Evolutionary conservation across 2,888 invertebrate genomes (phyloP).

Genomic region (Pasiphila rectangulata): DNA sequence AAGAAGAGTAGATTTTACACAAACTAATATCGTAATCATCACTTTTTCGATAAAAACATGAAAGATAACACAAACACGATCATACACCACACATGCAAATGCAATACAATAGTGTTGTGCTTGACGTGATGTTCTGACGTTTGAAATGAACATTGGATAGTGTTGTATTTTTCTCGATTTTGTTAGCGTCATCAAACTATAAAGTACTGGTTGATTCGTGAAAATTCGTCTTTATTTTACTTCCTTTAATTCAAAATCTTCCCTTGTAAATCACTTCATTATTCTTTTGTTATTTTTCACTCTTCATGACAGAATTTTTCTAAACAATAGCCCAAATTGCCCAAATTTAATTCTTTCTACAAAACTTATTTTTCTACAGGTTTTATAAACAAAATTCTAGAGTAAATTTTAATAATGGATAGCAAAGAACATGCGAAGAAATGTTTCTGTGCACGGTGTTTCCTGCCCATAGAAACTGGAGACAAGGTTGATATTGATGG

Average conservation of each 20-base stretch:
- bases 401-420: conserved; percentile 45
- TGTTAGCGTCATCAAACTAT: conserved; percentile 3
- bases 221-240: conserved; percentile 27
- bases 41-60: conserved; percentile 79
- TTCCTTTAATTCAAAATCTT: conserved; percentile 34
- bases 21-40: conserved; percentile 68
- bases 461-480: conserved; percentile 56
- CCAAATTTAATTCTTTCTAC: no score
- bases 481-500: conserved; percentile 66
- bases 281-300: conserved; percentile 43
- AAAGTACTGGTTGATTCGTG: conserved; percentile 26
- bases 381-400: conserved; percentile 45
- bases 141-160: conserved; percentile 37
- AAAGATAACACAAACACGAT: conserved; percentile 72
- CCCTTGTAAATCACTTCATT: conserved; percentile 29
- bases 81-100: conserved; percentile 51
- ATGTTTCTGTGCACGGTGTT: conserved; percentile 70
- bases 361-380: neutral
- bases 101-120: conserved; percentile 56
- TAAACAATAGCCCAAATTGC: conserved; percentile 26
- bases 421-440: conserved; percentile 61
- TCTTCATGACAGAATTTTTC: conserved; percentile 55
- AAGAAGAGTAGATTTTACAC: conserved; percentile 62
- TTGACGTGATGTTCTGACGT: conserved; percentile 16
- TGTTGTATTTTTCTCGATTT: conserved; percentile 27